These are phyloP conservation scores for Scaptomyza parva DNA, from an alignment of 2,888 invertebrate species.

Conservation along the genomic window DNA sequence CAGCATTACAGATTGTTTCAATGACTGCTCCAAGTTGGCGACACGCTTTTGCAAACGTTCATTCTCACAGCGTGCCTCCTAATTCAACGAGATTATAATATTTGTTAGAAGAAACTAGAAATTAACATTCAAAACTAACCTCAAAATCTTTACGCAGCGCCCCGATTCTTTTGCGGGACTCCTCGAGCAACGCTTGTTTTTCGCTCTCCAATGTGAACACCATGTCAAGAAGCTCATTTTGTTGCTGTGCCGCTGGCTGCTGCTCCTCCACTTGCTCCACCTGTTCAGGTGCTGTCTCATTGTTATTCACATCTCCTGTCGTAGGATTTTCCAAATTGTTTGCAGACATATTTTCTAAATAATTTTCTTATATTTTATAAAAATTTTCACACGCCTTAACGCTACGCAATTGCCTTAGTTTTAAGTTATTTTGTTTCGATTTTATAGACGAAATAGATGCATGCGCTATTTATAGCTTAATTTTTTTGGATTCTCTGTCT, in stretches of 20 bases:
- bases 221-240: conserved; percentile 83
- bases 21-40: conserved; percentile 81
- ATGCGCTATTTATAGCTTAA: conserved; percentile 69
- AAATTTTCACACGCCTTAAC: conserved; percentile 37
- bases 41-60: conserved; percentile 82
- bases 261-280: conserved; percentile 26
- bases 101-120: background rate
- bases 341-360: conserved; percentile 63
- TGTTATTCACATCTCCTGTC: conserved; percentile 77
- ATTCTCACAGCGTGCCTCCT: conserved; percentile 82
- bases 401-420: conserved; percentile 31
- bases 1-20: conserved; percentile 83
- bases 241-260: conserved; percentile 47
- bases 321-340: conserved; percentile 57
- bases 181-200: conserved; percentile 83
- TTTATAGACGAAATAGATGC: conserved; percentile 71
- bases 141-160: conserved; percentile 83
- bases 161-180: conserved; percentile 81
- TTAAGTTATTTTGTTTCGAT: conserved; percentile 63
- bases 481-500: conserved; percentile 27
- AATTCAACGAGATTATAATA: background rate
- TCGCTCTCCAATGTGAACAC: conserved; percentile 84
- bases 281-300: conserved; percentile 40
- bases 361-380: conserved; percentile 31
- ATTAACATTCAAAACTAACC: conserved; percentile 71